Evolutionary conservation across 1,140 invertebrate species (phyloP), one percentile per base, ranked within the genome.

Genomic region (Zophobas morio): DNA sequence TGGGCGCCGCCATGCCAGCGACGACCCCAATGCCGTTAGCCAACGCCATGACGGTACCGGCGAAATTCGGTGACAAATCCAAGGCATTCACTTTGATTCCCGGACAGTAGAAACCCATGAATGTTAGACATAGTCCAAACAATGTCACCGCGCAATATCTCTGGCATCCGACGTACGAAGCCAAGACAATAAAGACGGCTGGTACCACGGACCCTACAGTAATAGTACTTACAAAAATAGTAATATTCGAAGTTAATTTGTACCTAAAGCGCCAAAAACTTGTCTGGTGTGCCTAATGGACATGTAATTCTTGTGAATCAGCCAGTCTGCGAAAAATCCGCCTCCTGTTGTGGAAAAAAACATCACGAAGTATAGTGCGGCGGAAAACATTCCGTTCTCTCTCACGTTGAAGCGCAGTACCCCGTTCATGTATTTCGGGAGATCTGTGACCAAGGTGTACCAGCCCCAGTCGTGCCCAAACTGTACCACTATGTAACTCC

Each of bases 381-480:
- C 90, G 1, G 92, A 93, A 33, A 92, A 88, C 0, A 91, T 84
- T 1, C 93, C 92, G 78, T 93, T 93, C 79, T 90, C 86, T 78
- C 90, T 91, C 51, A 97, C 94, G 79, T 95, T 91, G 85, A 96
- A 96, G 84, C 94, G 92, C 4, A 98, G 87, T 0, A 97, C 94
- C 85, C 94, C 92, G 78, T 93, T 93, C 92, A 99, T 94, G 87
- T 97, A 99, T 90, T 95, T 96, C 0, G 97, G 97, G 33, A 99
- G 87, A 86, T 96, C 94, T 1, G 95, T 97, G 0, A 98, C 91
- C 90, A 98, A 94, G 2, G 96, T 98, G 85, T 97, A 98, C 86
- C 97, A 96, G 39, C 95, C 95, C 96, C 96, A 98, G 87, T 97
- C 96, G 86, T 98, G 95, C 35, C 95, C 95, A 80, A 96, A 89